Conservation (phyloP, 2,888 invertebrate genomes). For the Xiphydria camelus region DNA sequence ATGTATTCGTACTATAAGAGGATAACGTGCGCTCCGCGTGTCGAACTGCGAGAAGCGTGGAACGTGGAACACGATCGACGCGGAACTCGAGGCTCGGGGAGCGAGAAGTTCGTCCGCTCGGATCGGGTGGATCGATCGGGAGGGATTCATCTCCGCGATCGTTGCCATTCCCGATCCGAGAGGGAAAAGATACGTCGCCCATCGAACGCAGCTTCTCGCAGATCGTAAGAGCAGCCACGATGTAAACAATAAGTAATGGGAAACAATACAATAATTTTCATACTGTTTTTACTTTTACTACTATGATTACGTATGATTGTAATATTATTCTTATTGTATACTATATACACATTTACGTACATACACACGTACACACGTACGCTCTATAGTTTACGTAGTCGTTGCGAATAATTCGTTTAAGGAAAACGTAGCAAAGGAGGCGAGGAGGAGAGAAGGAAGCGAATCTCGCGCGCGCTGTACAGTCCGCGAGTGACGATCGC, state of each 20-base stretch:
- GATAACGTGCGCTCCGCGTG: too few species aligned
- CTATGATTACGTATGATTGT: constrained; percentile 47
- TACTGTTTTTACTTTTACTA: constrained; percentile 55
- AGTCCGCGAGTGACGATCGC: constrained; percentile 7
- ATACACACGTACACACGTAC: constrained; percentile 20
- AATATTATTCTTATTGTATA: constrained; percentile 42
- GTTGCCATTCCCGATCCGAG: too few species aligned
- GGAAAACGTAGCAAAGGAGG: not conserved
- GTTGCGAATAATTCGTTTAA: constrained; percentile 23
- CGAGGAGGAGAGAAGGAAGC: constrained; percentile 12
- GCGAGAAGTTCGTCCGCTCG: too few species aligned
- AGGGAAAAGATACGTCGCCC: not conserved
- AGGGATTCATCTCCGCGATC: too few species aligned
- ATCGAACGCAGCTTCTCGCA: not conserved
- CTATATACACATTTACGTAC: constrained; percentile 27
- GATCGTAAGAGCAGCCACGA: not conserved
- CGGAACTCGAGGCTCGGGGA: too few species aligned
- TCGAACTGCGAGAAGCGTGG: too few species aligned
- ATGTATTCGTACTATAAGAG: too few species aligned
- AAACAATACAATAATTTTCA: constrained; percentile 55
- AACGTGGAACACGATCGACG: too few species aligned
- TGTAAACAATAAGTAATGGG: constrained; percentile 47
- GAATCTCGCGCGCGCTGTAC: constrained; percentile 12
- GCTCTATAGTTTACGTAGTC: constrained; percentile 37
- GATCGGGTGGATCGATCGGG: too few species aligned